Evolutionary conservation across 2,797 vertebrate species (phyloP).

Genomic region (Propithecus deckenii): DNA sequence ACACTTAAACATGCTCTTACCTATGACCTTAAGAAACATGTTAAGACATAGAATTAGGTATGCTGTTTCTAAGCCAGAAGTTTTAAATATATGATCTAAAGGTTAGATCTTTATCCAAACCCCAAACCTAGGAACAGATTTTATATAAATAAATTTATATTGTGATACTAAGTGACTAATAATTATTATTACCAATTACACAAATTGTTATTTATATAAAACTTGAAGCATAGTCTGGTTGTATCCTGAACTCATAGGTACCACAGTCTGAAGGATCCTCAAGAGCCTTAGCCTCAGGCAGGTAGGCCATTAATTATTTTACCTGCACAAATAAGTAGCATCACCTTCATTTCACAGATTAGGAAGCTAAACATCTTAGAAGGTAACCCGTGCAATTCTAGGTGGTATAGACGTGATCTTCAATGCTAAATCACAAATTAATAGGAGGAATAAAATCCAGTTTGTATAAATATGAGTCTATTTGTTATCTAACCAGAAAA

Average conservation of each 20-base stretch:
- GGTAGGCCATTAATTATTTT: neutral
- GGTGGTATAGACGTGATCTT: neutral
- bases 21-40: neutral
- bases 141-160: neutral
- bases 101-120: slow-evolving; percentile 7
- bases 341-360: slow-evolving; percentile 1
- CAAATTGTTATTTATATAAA: slow-evolving; percentile 2
- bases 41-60: neutral
- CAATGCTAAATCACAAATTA: neutral
- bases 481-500: neutral
- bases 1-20: neutral
- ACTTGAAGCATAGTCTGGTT: neutral
- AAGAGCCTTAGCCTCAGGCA: neutral
- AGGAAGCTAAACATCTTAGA: neutral
- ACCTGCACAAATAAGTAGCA: neutral
- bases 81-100: slow-evolving; percentile 39
- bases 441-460: neutral
- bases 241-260: neutral
- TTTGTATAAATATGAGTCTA: neutral
- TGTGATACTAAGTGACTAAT: slow-evolving; percentile 3
- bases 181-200: neutral
- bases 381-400: neutral
- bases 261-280: neutral
- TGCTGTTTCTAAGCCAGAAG: neutral
- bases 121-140: neutral